A percentile compares a stretch with the other conserved stretches of the same genome.
Evolutionary conservation across 1,140 invertebrate species (phyloP).

Genomic region (Rhagoletis pomonella): DNA sequence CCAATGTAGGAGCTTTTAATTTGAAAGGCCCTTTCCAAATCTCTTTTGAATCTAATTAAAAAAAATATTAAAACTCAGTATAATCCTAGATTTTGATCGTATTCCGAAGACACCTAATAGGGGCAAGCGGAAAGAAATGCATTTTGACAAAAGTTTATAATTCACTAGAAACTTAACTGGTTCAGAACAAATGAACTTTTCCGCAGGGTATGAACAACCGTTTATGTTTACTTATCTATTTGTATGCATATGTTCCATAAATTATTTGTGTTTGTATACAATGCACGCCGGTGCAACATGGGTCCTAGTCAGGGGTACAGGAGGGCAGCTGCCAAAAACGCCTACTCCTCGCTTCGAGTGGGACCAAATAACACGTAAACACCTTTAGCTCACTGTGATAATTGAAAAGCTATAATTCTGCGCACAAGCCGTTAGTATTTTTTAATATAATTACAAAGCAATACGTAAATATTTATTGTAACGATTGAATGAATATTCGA

Average conservation of each 20-base stretch:
- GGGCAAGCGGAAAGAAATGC: no score
- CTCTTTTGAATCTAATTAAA: no score
- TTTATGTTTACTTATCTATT: not conserved
- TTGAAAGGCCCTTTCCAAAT: no score
- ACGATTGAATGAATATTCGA: no score
- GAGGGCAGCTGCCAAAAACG: not conserved
- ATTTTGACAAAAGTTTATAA: no score
- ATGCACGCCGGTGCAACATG: not conserved
- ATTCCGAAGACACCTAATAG: no score
- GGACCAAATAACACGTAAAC: not conserved
- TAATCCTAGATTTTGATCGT: no score
- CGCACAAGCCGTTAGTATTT: not conserved
- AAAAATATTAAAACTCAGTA: no score
- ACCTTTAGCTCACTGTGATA: not conserved
- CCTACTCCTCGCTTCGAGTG: not conserved
- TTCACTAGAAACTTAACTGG: no score
- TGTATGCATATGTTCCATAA: not conserved
- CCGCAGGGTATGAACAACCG: not conserved
- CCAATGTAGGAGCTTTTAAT: no score
- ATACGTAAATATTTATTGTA: not conserved
- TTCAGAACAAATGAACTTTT: not conserved
- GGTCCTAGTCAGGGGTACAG: not conserved
- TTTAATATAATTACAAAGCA: not conserved
- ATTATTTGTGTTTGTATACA: not conserved
- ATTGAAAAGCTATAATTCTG: slow-evolving; percentile 9